phyloP scores from a whole-genome alignment of 2,113 vertebrate species.

The Eulacestoma nigropectus region DNA sequence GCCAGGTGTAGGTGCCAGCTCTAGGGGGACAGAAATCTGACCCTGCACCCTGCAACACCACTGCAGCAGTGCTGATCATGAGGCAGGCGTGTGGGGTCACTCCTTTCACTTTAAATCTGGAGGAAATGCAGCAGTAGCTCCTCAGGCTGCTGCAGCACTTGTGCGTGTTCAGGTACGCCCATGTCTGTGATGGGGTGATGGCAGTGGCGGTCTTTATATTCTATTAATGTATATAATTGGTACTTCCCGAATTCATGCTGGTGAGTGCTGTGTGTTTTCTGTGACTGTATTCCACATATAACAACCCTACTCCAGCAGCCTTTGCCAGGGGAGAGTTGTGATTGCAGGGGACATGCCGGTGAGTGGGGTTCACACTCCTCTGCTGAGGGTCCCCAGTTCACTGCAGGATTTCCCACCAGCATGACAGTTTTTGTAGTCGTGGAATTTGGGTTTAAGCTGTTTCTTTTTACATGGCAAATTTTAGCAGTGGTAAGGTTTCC shows the following conservation, averaged over 20 bases:
- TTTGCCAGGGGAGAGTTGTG: too few relatives aligned
- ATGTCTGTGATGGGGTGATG: not conserved
- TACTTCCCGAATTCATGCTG: not conserved
- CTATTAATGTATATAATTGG: not conserved
- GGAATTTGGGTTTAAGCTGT: not conserved
- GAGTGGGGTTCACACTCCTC: too few relatives aligned
- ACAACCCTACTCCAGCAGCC: rapidly evolving
- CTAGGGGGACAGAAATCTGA: not conserved
- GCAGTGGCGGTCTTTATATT: not conserved
- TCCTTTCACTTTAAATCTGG: not conserved
- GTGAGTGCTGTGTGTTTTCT: not conserved
- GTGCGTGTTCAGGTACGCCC: rapidly evolving
- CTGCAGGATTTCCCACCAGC: rapidly evolving
- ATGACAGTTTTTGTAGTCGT: rapidly evolving
- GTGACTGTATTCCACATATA: rapidly evolving
- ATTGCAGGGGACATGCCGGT: rapidly evolving
- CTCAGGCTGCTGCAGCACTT: not conserved
- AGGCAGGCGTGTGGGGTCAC: not conserved
- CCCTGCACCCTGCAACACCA: too few relatives aligned
- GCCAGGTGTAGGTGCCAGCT: not conserved
- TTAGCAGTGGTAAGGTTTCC: not conserved
- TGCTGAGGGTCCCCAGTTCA: too few relatives aligned
- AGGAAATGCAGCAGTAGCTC: not conserved
- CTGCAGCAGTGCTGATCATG: rapidly evolving
- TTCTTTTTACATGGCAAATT: not conserved